These are phyloP conservation scores for Sterna hirundo DNA, from an alignment of 2,113 vertebrate genomes.

Conservation along the genomic window DNA sequence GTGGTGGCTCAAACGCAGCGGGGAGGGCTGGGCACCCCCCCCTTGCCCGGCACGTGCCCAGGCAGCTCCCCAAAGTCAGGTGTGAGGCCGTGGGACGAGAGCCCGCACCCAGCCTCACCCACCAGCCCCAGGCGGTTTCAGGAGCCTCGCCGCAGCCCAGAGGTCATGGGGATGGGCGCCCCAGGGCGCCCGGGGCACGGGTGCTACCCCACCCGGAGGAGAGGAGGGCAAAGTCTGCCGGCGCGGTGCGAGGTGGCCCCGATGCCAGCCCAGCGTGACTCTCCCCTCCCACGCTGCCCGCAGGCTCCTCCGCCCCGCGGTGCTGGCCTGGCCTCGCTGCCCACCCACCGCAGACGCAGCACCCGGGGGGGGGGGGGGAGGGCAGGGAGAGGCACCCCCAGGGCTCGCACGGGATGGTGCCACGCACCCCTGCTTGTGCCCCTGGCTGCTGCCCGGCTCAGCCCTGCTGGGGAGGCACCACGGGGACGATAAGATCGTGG, in stretches of 20 bases:
- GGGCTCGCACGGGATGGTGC: rapidly evolving
- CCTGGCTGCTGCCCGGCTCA: neutral
- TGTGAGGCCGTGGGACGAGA: neutral
- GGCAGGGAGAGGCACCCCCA: neutral
- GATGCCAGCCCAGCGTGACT: neutral
- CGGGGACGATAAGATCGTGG: neutral
- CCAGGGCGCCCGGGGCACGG: neutral
- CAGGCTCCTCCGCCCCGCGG: neutral
- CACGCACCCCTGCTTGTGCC: neutral
- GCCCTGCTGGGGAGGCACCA: neutral
- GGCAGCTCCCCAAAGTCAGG: neutral
- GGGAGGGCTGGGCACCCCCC: neutral
- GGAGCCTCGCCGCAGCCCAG: neutral
- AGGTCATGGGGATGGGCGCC: neutral
- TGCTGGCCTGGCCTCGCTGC: neutral
- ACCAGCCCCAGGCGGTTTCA: rapidly evolving
- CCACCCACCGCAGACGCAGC: neutral
- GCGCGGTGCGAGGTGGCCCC: neutral
- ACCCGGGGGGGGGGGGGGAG: neutral
- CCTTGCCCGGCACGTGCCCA: neutral
- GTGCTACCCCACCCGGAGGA: neutral
- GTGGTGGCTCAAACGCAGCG: neutral
- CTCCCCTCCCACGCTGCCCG: neutral
- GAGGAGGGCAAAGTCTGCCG: conserved; percentile 42
- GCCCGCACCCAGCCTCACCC: neutral